These are phyloP conservation scores for Hofmannophila pseudospretella DNA, from an alignment of 2,888 invertebrate genomes.

Conservation along the genomic window DNA sequence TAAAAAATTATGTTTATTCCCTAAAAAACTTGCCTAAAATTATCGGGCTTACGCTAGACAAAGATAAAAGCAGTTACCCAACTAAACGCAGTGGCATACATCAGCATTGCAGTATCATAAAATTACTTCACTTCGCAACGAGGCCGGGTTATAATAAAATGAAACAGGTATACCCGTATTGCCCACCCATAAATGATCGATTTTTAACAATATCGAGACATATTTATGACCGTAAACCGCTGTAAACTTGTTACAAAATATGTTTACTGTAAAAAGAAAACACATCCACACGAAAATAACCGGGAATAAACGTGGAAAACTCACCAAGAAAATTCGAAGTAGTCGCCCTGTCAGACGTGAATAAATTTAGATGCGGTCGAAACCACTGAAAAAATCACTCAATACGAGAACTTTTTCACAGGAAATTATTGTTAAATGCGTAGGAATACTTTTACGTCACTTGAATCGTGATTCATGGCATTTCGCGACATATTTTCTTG, in stretches of 20 bases:
- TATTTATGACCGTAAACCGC: constrained; percentile 29
- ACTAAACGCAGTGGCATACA: constrained; percentile 38
- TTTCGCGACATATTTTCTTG: constrained; percentile 59
- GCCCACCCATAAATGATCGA: constrained; percentile 76
- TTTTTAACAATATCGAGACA: constrained; percentile 55
- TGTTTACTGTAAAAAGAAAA: constrained; percentile 18
- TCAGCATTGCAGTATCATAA: constrained; percentile 38
- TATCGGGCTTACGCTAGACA: constrained; percentile 35
- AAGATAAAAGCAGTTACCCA: constrained; percentile 46
- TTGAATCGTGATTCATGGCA: constrained; percentile 36
- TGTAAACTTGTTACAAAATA: constrained; percentile 26
- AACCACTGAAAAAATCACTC: constrained; percentile 63
- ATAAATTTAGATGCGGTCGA: constrained; percentile 71
- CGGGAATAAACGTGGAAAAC: constrained; percentile 45
- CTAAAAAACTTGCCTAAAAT: constrained; percentile 18
- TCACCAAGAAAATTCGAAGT: constrained; percentile 61
- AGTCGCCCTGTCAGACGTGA: constrained; percentile 57
- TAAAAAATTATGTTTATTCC: constrained; percentile 32
- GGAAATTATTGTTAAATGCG: constrained; percentile 46
- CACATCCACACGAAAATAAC: constrained; percentile 20
- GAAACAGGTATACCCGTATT: constrained; percentile 40
- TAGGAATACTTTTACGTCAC: constrained; percentile 24
- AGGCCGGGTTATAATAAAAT: constrained; percentile 55
- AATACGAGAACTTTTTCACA: constrained; percentile 39
- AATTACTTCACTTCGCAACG: constrained; percentile 54